Conservation (phyloP, 2,113 vertebrate genomes). For the Formicarius rufipectus region DNA sequence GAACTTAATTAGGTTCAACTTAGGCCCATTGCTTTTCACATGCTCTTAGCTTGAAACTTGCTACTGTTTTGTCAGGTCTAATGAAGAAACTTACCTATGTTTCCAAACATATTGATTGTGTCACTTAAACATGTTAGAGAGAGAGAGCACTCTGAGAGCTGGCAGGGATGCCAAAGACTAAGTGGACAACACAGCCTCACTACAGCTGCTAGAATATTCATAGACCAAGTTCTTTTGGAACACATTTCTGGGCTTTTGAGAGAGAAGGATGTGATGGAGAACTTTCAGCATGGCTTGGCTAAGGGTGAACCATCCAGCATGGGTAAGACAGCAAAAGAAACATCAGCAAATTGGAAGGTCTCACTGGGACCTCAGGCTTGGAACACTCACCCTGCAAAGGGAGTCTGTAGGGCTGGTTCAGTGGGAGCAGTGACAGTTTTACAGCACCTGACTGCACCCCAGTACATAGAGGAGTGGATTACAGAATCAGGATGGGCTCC, state of each 20-base stretch:
- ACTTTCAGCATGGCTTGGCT: background rate
- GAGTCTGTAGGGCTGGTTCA: background rate
- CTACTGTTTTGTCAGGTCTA: background rate
- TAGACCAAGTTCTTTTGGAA: background rate
- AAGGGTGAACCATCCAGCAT: background rate
- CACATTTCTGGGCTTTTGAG: accelerated
- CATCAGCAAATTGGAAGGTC: background rate
- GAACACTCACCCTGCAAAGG: accelerated
- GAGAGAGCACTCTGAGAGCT: background rate
- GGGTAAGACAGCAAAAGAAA: background rate
- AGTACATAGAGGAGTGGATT: background rate
- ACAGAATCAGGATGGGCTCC: background rate
- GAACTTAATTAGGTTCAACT: background rate
- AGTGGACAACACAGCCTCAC: background rate
- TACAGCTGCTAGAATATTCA: background rate
- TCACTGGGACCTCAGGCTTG: background rate
- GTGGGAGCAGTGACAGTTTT: background rate
- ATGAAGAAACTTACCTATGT: background rate
- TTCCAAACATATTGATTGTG: background rate
- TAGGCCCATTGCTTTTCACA: background rate
- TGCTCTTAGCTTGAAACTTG: background rate
- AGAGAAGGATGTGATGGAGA: background rate
- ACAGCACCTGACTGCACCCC: background rate
- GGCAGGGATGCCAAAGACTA: background rate
- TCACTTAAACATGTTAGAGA: background rate